Percentiles rank a stretch among this genome's conserved stretches.
Conservation (phyloP, 2,888 invertebrate species). For the Eustalomyia histrio region DNA sequence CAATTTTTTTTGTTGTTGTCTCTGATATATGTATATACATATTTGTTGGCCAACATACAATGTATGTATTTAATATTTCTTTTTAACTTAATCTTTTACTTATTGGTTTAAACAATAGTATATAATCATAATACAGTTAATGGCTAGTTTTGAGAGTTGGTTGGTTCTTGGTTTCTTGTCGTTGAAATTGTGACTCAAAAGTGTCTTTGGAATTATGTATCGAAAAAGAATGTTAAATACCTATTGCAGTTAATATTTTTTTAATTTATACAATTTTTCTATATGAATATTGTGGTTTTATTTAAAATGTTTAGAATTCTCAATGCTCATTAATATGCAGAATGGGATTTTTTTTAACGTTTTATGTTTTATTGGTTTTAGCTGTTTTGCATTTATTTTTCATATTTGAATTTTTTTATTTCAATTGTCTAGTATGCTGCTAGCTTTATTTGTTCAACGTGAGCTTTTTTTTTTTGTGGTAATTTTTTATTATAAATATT, state of each 20-base stretch:
- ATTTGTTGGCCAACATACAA: too few species aligned
- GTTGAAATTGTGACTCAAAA: constrained; percentile 25
- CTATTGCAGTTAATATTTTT: background rate
- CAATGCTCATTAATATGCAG: constrained; percentile 58
- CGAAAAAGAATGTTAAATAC: constrained; percentile 25
- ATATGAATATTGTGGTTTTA: constrained; percentile 16
- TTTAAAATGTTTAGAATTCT: constrained; percentile 47
- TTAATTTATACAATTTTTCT: background rate
- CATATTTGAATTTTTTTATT: constrained; percentile 15
- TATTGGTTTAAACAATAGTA: too few species aligned
- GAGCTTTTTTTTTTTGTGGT: background rate
- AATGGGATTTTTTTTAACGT: constrained; percentile 38
- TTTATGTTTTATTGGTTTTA: constrained; percentile 18
- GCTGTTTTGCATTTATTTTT: constrained; percentile 10
- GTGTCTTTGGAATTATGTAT: constrained; percentile 14
- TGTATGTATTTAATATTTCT: background rate
- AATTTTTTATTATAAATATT: constrained; percentile 12
- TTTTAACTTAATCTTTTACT: constrained; percentile 13
- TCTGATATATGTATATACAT: too few species aligned
- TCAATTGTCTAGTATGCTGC: constrained; percentile 33
- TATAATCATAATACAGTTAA: too few species aligned
- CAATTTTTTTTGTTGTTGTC: too few species aligned
- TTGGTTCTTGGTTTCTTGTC: too few species aligned
- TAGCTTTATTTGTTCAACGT: constrained; percentile 10
- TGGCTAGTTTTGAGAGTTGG: too few species aligned